Evolutionary conservation across 1,140 invertebrate species (phyloP).

Genomic region (Palaemon carinicauda): DNA sequence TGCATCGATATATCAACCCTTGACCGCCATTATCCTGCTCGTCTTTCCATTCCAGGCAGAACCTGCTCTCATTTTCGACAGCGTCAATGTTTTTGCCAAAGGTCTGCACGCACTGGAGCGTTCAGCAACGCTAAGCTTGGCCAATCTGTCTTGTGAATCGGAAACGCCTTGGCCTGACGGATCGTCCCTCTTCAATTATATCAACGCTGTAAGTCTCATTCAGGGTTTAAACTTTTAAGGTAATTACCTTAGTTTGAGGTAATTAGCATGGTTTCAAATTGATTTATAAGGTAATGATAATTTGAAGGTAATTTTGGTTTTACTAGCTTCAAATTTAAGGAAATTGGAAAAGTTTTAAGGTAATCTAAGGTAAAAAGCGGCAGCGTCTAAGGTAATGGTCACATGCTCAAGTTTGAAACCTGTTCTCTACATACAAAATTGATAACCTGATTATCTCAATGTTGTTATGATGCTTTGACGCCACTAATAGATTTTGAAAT

Average conservation of each 20-base stretch:
- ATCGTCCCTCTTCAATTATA: constrained; percentile 82
- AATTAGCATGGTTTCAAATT: neutral
- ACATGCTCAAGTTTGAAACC: too few species aligned
- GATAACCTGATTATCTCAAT: too few species aligned
- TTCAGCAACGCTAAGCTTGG: constrained; percentile 71
- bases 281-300: too few species aligned
- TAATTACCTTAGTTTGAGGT: neutral
- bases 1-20: neutral
- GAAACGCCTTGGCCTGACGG: constrained; percentile 81
- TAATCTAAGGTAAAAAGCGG: too few species aligned
- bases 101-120: constrained; percentile 75
- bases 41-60: constrained; percentile 72
- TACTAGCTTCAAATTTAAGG: too few species aligned
- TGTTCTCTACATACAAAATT: too few species aligned
- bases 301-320: too few species aligned
- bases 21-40: neutral
- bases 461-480: too few species aligned
- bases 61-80: constrained; percentile 81
- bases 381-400: too few species aligned
- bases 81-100: constrained; percentile 78
- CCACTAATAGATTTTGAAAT: too few species aligned
- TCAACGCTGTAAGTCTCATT: constrained; percentile 73
- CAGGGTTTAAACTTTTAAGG: too few species aligned
- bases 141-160: constrained; percentile 76
- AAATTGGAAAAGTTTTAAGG: too few species aligned